These are phyloP conservation scores for Oryzias javanicus DNA, from an alignment of 2,113 vertebrate species.

Conservation along the genomic window DNA sequence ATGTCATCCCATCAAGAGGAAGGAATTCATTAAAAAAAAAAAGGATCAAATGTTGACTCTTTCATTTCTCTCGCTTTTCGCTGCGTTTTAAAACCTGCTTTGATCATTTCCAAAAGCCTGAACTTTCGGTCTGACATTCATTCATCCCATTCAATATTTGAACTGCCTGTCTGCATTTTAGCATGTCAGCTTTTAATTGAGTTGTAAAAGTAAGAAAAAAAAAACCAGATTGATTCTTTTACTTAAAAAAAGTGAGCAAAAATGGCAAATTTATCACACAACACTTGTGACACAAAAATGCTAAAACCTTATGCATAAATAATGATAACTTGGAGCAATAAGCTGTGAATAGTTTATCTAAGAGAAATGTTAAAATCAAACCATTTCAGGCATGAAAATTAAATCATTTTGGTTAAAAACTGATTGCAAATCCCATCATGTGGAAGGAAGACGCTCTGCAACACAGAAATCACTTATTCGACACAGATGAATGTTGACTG, in stretches of 20 bases:
- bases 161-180: no score
- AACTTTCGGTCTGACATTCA: no score
- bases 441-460: constrained; percentile 47
- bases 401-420: constrained; percentile 51
- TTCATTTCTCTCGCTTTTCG: no score
- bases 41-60: no score
- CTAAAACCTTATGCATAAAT: constrained; percentile 31
- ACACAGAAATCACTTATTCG: constrained; percentile 53
- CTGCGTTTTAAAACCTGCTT: no score
- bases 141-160: no score
- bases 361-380: constrained; percentile 50
- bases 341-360: constrained; percentile 37
- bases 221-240: no score
- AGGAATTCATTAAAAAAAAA: no score
- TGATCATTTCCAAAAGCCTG: no score
- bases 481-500: constrained; percentile 61
- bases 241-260: not conserved
- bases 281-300: constrained; percentile 9
- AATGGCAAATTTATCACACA: constrained; percentile 26
- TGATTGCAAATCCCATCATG: constrained; percentile 50
- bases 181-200: no score
- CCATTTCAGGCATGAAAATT: constrained; percentile 51
- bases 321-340: constrained; percentile 40
- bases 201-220: no score
- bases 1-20: no score